A percentile compares a stretch with the other conserved stretches of the same genome.
Evolutionary conservation across 2,797 vertebrate genomes (phyloP).

Genomic region (Danio tinwini): DNA sequence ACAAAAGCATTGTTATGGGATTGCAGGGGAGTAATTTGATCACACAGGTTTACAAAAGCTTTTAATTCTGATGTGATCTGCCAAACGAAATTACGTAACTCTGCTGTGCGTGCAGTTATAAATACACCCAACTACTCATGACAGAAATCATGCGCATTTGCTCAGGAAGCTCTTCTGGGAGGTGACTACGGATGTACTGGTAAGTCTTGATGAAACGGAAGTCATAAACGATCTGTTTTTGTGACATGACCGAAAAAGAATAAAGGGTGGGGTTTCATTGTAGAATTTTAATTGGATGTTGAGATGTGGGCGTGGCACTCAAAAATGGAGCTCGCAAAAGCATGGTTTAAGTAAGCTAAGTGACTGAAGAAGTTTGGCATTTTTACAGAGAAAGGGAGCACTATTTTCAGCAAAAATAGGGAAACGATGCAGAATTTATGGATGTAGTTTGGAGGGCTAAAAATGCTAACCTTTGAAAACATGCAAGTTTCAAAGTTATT

Average conservation of each 20-base stretch:
- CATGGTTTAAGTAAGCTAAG: neutral
- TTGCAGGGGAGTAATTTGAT: slow-evolving; percentile 72
- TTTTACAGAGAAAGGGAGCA: neutral
- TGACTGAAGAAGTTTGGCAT: neutral
- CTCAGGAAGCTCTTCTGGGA: neutral
- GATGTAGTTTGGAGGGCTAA: too few relatives aligned
- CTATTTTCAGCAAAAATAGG: too few relatives aligned
- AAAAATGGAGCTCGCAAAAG: neutral
- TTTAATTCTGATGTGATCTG: slow-evolving; percentile 65
- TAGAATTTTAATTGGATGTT: neutral
- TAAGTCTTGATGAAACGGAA: neutral
- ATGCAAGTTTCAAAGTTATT: too few relatives aligned
- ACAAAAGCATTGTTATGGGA: slow-evolving; percentile 72
- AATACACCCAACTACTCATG: slow-evolving; percentile 4
- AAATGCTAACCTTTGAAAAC: too few relatives aligned
- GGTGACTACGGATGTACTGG: neutral
- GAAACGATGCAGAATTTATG: too few relatives aligned
- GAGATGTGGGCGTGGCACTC: neutral
- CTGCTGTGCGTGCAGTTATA: neutral
- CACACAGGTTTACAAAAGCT: slow-evolving; percentile 69
- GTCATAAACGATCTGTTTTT: neutral
- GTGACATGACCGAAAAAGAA: neutral
- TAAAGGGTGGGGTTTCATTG: neutral
- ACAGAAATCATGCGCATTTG: neutral
- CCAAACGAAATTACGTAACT: slow-evolving; percentile 59